Evolutionary conservation across 2,113 vertebrate genomes (phyloP).

Genomic region (Morphnarchus princeps): DNA sequence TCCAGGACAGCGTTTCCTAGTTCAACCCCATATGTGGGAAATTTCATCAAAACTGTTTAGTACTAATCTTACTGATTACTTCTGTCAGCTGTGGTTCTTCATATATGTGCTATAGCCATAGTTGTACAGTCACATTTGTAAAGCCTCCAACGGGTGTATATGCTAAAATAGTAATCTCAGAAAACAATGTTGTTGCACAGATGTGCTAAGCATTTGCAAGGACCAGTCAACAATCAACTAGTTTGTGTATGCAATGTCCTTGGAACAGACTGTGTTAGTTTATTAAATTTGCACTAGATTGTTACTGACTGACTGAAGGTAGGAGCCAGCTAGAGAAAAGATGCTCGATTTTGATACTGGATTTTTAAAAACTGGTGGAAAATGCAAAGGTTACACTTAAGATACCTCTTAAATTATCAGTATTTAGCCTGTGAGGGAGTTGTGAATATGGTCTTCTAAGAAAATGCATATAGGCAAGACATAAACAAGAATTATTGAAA

Average conservation of each 20-base stretch:
- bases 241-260: not conserved
- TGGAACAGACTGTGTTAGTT: not conserved
- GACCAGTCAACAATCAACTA: not conserved
- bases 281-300: not conserved
- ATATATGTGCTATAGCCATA: fast-evolving
- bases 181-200: fast-evolving
- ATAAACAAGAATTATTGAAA: not conserved
- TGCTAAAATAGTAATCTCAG: not conserved
- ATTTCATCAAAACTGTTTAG: not conserved
- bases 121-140: not conserved
- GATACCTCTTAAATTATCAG: not conserved
- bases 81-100: not conserved
- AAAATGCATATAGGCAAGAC: not conserved
- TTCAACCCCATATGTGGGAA: not conserved
- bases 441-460: not conserved
- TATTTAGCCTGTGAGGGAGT: not conserved
- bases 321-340: not conserved
- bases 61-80: not conserved
- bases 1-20: not conserved
- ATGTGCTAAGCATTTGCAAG: not conserved
- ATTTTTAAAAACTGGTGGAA: not conserved
- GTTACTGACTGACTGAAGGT: not conserved
- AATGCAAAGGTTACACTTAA: not conserved
- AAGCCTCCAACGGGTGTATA: not conserved
- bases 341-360: not conserved